Conservation (phyloP, 2,888 invertebrate species). For the Flexamia atlantica region DNA sequence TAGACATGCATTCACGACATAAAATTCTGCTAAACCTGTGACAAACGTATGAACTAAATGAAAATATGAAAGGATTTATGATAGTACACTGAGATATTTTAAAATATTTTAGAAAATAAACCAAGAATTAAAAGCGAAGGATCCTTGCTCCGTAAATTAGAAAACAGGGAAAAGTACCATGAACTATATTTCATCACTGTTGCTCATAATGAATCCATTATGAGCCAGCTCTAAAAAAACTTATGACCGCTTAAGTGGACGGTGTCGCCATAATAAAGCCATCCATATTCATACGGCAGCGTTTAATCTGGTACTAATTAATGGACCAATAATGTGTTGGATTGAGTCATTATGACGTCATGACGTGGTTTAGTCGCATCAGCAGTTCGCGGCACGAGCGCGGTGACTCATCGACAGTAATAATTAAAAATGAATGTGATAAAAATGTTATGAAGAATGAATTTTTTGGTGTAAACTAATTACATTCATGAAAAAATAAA, state of each 20-base stretch:
- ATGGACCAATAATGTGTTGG: slow-evolving; percentile 32
- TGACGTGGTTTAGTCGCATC: not conserved
- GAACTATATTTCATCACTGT: slow-evolving; percentile 16
- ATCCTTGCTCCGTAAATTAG: not conserved
- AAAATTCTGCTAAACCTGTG: too few species aligned
- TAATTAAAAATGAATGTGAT: too few species aligned
- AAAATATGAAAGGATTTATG: too few species aligned
- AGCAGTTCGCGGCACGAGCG: not conserved
- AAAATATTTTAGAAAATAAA: too few species aligned
- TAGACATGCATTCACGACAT: too few species aligned
- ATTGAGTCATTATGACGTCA: slow-evolving; percentile 35
- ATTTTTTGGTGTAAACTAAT: too few species aligned
- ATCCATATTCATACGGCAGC: slow-evolving; percentile 23
- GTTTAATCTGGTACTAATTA: slow-evolving; percentile 37
- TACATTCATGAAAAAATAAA: too few species aligned
- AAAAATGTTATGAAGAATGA: too few species aligned
- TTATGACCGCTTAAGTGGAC: slow-evolving; percentile 6
- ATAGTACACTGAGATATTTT: too few species aligned
- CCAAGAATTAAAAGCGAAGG: too few species aligned
- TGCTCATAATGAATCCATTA: not conserved
- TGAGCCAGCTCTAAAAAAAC: not conserved
- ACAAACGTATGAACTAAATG: too few species aligned
- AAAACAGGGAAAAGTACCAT: not conserved
- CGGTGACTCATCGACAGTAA: slow-evolving; percentile 7
- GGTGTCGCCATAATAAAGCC: slow-evolving; percentile 16